Base-by-base conservation (phyloP, 2,888 invertebrate genomes). In the Drosophila sordidapex region DNA sequence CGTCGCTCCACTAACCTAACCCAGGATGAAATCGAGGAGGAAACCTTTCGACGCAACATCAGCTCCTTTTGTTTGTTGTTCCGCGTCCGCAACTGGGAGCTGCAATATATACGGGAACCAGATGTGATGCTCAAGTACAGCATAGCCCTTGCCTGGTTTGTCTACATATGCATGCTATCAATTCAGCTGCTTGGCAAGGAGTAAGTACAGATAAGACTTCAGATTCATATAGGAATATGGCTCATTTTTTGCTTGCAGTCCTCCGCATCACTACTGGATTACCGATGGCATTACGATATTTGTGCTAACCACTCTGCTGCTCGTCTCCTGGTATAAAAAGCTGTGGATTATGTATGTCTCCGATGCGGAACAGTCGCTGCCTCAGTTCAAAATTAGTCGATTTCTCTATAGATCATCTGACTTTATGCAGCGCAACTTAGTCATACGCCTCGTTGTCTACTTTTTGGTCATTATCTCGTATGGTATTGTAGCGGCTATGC, bases 51-150 rank as follows among this genome's bases (percentile, higher is more conserved):
- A 1, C 92, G 92, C 38, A 93, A 93, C 62, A 92, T 93, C 5
- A 93, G 82, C 93, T 94, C 95, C 38, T 93, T 95, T 79, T 94
- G 95, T 63, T 90, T 97, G 70, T 94, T 95, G 51, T 97, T 96
- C 90, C 94, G 93, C 79, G 94, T 95, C 82, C 94, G 93, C 69
- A 94, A 94, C 46, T 94, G 95, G 93, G 98, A 98, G 93, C 93
- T 95, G 81, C 95, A 95, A 5, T 98, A 96, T 91, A 93, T 97
- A 57, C 93, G 94, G 59, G 95, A 97, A 80, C 95, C 96, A 0
- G 98, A 98, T 93, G 96, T 97, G 0, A 94, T 98, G 76, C 97
- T 97, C 90, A 97, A 97, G 91, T 98, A 97, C 91, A 98, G 96
- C 90, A 93, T 96, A 36, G 93, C 95, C 1, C 94, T 95, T 79